phyloP scores from a whole-genome alignment of 2,888 invertebrate species.

The Archaeoteleia sp. region DNA sequence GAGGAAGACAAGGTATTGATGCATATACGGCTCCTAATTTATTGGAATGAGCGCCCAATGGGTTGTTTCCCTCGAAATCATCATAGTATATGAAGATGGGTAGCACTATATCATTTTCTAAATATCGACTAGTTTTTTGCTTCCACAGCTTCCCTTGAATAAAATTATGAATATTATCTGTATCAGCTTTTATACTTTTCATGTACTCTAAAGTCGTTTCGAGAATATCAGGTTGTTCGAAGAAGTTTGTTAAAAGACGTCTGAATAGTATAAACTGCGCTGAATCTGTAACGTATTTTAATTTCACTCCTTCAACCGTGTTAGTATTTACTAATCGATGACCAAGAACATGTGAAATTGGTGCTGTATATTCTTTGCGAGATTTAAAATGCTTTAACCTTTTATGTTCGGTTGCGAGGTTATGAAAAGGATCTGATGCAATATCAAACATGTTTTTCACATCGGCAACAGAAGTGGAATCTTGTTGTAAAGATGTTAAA shows the following conservation, averaged over 20 bases:
- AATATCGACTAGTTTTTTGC: constrained; percentile 14
- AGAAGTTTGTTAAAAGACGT: constrained; percentile 28
- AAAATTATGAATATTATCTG: constrained; percentile 20
- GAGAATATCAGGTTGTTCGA: constrained; percentile 25
- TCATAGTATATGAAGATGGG: constrained; percentile 47
- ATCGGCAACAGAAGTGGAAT: background rate
- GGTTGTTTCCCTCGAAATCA: constrained; percentile 42
- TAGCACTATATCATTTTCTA: constrained; percentile 22
- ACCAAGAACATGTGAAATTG: constrained; percentile 7
- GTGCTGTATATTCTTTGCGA: background rate
- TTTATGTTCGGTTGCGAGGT: constrained; percentile 7
- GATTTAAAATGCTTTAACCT: constrained; percentile 11
- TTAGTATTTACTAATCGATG: background rate
- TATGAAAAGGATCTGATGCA: constrained; percentile 1
- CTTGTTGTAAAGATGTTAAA: background rate
- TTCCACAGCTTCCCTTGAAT: constrained; percentile 34
- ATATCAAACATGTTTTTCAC: constrained; percentile 2
- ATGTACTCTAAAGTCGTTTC: constrained; percentile 21
- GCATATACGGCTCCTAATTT: no score
- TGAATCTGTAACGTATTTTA: background rate
- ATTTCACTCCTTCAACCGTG: background rate
- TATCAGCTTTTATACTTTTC: constrained; percentile 3
- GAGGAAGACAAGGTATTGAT: constrained; percentile 23
- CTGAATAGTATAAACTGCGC: constrained; percentile 24
- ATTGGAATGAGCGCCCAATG: constrained; percentile 30